phyloP scores from a whole-genome alignment of 2,888 invertebrate genomes.

The Galerucella nymphaeae region DNA sequence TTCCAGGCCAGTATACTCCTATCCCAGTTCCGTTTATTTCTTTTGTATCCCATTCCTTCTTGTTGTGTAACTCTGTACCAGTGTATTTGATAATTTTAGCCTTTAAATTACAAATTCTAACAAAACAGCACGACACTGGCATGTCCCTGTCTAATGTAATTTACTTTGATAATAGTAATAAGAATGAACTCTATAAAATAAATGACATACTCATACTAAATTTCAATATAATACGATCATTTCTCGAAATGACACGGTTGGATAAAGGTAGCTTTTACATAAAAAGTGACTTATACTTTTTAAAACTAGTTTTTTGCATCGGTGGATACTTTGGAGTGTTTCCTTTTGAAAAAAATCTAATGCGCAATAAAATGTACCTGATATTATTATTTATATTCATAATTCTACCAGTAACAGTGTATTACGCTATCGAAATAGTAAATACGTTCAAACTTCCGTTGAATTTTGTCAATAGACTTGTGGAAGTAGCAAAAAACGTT shows the following conservation, averaged over 20 bases:
- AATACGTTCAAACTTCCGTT: background rate
- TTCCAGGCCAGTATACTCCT: too few relatives aligned
- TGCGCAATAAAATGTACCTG: background rate
- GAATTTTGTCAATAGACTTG: background rate
- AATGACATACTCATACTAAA: too few relatives aligned
- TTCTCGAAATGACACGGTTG: background rate
- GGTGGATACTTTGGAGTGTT: conserved; percentile 6
- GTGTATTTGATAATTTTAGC: too few relatives aligned
- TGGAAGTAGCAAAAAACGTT: background rate
- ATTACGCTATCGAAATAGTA: background rate
- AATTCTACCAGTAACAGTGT: background rate
- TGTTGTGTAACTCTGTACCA: too few relatives aligned
- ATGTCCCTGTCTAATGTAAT: too few relatives aligned
- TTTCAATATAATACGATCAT: background rate
- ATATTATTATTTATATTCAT: background rate
- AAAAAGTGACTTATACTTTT: conserved; percentile 13
- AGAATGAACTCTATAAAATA: too few relatives aligned
- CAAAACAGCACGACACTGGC: too few relatives aligned
- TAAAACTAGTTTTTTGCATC: background rate
- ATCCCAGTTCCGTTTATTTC: too few relatives aligned
- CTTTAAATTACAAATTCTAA: too few relatives aligned
- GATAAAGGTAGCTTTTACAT: background rate
- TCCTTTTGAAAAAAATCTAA: background rate
- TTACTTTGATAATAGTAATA: too few relatives aligned
- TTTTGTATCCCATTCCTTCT: too few relatives aligned